Evolutionary conservation across 37 sponge, comb jelly and placozoan genomes (phyloP).

Genomic region (Eunapius fragilis): DNA sequence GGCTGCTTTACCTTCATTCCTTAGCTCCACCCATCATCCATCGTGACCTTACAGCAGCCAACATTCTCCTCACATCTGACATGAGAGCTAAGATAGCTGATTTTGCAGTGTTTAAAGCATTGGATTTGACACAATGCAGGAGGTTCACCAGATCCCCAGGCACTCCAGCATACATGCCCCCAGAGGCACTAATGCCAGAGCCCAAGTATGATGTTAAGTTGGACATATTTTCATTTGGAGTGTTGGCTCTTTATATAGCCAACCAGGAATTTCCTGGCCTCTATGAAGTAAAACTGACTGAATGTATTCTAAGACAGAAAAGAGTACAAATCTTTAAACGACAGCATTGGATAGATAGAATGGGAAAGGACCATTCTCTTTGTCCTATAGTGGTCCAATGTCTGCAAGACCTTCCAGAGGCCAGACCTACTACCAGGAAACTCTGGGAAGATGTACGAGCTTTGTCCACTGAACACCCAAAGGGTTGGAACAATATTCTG

Average conservation of each 20-base stretch:
- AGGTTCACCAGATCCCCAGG: slow-evolving; percentile 24
- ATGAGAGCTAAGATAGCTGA: slow-evolving; percentile 65
- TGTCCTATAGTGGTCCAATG: background rate
- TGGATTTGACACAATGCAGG: too few relatives aligned
- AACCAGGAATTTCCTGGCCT: background rate
- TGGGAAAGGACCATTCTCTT: slow-evolving; percentile 10
- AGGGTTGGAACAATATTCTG: too few relatives aligned
- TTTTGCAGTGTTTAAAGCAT: slow-evolving; percentile 36
- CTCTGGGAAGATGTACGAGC: too few relatives aligned
- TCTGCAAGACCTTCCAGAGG: background rate
- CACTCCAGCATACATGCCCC: slow-evolving; percentile 19
- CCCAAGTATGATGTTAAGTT: slow-evolving; percentile 9
- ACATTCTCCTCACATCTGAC: slow-evolving; percentile 57
- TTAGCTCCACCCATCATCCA: slow-evolving; percentile 59
- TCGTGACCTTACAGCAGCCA: slow-evolving; percentile 64
- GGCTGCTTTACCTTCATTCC: slow-evolving; percentile 54
- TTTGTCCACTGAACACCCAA: too few relatives aligned
- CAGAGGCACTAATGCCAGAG: background rate
- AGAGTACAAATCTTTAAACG: too few relatives aligned
- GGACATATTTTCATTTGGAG: slow-evolving; percentile 31
- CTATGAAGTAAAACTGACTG: too few relatives aligned
- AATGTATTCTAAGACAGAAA: too few relatives aligned
- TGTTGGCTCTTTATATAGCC: slow-evolving; percentile 5
- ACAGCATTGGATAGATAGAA: background rate
- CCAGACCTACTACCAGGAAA: background rate